A percentile compares a stretch with the other conserved stretches of the same genome.
Conservation (phyloP, 1,140 invertebrate species). For the Drosophila malerkotliana region DNA sequence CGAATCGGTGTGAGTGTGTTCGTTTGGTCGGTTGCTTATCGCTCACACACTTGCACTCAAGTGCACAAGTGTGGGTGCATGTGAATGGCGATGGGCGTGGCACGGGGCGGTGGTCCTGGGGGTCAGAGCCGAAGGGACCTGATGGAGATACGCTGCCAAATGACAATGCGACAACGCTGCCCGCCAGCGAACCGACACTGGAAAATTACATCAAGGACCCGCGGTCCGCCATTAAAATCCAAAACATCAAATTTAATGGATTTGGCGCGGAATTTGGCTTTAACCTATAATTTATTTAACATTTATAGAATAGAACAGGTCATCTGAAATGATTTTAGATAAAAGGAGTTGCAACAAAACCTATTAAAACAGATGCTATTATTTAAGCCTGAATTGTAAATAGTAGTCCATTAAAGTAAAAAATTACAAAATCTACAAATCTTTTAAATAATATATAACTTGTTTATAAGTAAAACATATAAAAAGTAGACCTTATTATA, state of each 20-base stretch:
- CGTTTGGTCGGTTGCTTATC: slow-evolving; percentile 57
- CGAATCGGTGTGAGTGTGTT: slow-evolving; percentile 38
- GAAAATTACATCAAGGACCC: slow-evolving; percentile 16
- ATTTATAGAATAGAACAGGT: too few species aligned
- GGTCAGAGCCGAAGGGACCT: slow-evolving; percentile 4
- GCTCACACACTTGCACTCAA: slow-evolving; percentile 11
- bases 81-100: slow-evolving; percentile 18
- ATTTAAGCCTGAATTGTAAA: too few species aligned
- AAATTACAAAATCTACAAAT: too few species aligned
- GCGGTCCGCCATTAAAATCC: neutral
- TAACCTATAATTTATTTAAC: neutral
- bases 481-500: too few species aligned
- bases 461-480: too few species aligned
- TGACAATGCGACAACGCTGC: slow-evolving; percentile 72
- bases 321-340: neutral
- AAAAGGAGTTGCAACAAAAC: neutral
- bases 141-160: slow-evolving; percentile 52
- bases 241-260: slow-evolving; percentile 2
- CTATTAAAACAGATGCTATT: too few species aligned
- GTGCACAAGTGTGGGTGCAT: slow-evolving; percentile 34
- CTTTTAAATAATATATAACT: too few species aligned
- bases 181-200: slow-evolving; percentile 34
- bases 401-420: too few species aligned
- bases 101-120: neutral
- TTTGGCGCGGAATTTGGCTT: neutral